Evolutionary conservation across 1,140 invertebrate genomes (phyloP).

Genomic region (Phymastichus coffea): DNA sequence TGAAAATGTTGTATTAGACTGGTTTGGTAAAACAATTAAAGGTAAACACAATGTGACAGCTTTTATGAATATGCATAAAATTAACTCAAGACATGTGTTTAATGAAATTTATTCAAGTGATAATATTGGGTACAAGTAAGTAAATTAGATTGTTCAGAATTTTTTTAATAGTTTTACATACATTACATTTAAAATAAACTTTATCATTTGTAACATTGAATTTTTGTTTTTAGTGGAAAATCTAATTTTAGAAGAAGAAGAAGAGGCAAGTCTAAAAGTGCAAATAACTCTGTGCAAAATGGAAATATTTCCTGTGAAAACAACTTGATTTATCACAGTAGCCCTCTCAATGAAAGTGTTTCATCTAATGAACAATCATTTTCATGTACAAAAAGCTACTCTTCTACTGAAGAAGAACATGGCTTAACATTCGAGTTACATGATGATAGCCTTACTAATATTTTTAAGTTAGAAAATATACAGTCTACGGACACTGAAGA

Average conservation of each 20-base stretch:
- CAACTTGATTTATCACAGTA: neutral
- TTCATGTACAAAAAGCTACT: slow-evolving; percentile 18
- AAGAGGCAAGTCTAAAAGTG: neutral
- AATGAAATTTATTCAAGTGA: slow-evolving; percentile 32
- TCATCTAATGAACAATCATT: slow-evolving; percentile 1
- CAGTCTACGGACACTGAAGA: slow-evolving; percentile 28
- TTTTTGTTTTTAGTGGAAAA: slow-evolving; percentile 5
- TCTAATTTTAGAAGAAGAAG: neutral
- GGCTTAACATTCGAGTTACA: slow-evolving; percentile 27
- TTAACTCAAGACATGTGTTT: slow-evolving; percentile 37
- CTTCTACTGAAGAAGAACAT: slow-evolving; percentile 4
- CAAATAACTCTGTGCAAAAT: neutral
- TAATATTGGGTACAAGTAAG: slow-evolving; percentile 30
- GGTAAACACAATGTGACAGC: slow-evolving; percentile 39
- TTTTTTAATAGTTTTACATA: neutral
- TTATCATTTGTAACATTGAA: neutral
- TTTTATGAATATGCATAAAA: slow-evolving; percentile 42
- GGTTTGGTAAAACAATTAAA: slow-evolving; percentile 45
- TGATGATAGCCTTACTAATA: slow-evolving; percentile 32
- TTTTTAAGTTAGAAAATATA: slow-evolving; percentile 37
- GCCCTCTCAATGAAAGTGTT: neutral
- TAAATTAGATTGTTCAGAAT: neutral
- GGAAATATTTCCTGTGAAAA: slow-evolving; percentile 3
- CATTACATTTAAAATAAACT: neutral
- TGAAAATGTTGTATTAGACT: slow-evolving; percentile 42